These are phyloP conservation scores for Parnassius mnemosyne DNA, from an alignment of 2,888 invertebrate genomes.

Conservation along the genomic window DNA sequence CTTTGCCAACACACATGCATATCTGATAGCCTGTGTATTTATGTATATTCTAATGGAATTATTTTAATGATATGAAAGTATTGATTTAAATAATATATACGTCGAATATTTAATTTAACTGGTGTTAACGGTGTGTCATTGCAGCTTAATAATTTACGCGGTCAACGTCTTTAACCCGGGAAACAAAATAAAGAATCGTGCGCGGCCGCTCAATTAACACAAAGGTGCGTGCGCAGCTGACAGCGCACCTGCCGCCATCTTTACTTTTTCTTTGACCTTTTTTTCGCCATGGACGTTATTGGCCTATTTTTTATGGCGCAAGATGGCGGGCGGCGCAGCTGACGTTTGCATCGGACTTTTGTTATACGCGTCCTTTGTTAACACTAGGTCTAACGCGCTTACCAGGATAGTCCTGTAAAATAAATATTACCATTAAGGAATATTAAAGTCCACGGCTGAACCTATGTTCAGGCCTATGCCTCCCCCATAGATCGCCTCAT, in stretches of 20 bases:
- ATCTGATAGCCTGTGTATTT: too few species aligned
- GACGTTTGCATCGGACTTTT: slow-evolving; percentile 53
- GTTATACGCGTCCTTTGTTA: slow-evolving; percentile 37
- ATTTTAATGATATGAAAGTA: not conserved
- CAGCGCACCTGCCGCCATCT: slow-evolving; percentile 75
- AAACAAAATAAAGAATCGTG: slow-evolving; percentile 56
- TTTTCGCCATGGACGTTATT: slow-evolving; percentile 74
- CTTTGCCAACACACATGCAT: too few species aligned
- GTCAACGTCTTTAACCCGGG: slow-evolving; percentile 42
- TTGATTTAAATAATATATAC: not conserved
- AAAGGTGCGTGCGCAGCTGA: slow-evolving; percentile 78
- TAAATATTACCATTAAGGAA: too few species aligned
- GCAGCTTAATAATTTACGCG: slow-evolving; percentile 12
- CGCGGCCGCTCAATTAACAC: slow-evolving; percentile 67
- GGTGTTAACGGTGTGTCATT: slow-evolving; percentile 5
- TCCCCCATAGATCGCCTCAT: too few species aligned
- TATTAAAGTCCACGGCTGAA: too few species aligned
- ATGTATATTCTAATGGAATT: not conserved
- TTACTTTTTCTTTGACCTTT: slow-evolving; percentile 74
- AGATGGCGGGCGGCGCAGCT: slow-evolving; percentile 68
- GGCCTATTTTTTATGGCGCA: slow-evolving; percentile 80
- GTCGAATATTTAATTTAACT: not conserved
- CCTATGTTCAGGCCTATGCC: too few species aligned
- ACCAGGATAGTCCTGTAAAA: slow-evolving; percentile 27
- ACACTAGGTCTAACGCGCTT: slow-evolving; percentile 43